A percentile compares a stretch with the other conserved stretches of the same genome.
Conservation (phyloP, 2,888 invertebrate genomes). For the Polydrusus pterygomalis region DNA sequence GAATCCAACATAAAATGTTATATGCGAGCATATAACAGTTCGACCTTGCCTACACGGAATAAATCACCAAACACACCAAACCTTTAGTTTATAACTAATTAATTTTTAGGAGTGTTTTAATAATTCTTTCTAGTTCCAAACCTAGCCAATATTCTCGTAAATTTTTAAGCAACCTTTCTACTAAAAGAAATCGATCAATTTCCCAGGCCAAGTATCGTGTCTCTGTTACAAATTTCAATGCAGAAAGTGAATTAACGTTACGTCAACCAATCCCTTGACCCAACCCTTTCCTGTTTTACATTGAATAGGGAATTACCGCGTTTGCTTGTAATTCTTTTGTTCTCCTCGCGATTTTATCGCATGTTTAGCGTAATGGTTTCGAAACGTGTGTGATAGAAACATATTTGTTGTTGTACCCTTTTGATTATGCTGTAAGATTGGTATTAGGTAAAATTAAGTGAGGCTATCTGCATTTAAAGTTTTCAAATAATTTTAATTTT, state of each 20-base stretch:
- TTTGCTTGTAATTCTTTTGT: not conserved
- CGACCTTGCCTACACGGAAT: not conserved
- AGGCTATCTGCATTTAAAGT: no score
- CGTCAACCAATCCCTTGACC: slow-evolving; percentile 30
- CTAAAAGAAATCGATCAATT: slow-evolving; percentile 19
- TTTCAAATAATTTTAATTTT: no score
- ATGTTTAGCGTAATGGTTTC: not conserved
- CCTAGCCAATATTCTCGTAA: slow-evolving; percentile 17
- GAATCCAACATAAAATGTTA: not conserved
- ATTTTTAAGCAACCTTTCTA: slow-evolving; percentile 13
- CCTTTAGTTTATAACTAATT: not conserved
- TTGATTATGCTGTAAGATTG: not conserved
- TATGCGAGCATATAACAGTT: not conserved
- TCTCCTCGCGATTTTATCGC: slow-evolving; percentile 9
- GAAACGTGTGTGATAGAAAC: not conserved
- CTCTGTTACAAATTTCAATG: slow-evolving; percentile 10
- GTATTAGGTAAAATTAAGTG: not conserved
- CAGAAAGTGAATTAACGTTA: slow-evolving; percentile 16
- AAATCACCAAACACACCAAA: not conserved
- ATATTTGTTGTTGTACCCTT: not conserved
- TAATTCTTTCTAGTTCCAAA: not conserved
- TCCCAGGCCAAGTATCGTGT: slow-evolving; percentile 6
- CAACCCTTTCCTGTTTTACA: slow-evolving; percentile 24
- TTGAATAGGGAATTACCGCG: slow-evolving; percentile 11
- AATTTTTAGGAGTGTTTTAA: not conserved